Evolutionary conservation across 2,113 vertebrate species (phyloP), one percentile per base, ranked within the genome.

Genomic region (Pagrus major): DNA sequence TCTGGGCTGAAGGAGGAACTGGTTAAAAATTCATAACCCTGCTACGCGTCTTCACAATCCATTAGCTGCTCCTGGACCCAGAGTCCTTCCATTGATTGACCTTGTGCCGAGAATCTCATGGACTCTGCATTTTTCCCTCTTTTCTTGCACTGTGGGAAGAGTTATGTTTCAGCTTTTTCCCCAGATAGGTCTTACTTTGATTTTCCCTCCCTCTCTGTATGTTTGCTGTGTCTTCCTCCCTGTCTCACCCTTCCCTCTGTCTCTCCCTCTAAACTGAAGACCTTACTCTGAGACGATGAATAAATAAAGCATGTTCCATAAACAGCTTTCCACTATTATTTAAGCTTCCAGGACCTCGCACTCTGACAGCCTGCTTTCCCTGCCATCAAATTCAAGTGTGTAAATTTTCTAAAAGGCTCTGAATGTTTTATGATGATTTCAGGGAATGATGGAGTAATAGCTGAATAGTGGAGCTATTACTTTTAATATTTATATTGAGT

Each of bases 401-500:
- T 99, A 99, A 98, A 99, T 99, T 98, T 99, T 98, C 97, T 99
- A 99, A 99, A 98, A 99, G 97, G 97, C 92, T 97, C 96, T 99
- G 97, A 99, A 99, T 98, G 96, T 99, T 99, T 99, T 96, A 99
- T 99, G 98, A 98, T 97, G 96, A 99, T 99, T 99, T 97, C 96
- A 97, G 95, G 95, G 96, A 96, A 96, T 97, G 96, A 96, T 96
- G 95, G 96, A 97, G 97, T 98, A 99, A 99, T 99, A 97, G 97
- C 96, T 96, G 96, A 97, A 97, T 97, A 97, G 96, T 90, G 93
- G 96, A 96, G 98, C 97, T 99, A 98, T 99, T 99, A 99, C 97
- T 99, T 99, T 98, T 99, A 99, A 99, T 99, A 99, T 99, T 99
- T 99, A 99, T 99, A 98, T 98, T 97, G 97, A 98, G 96, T 97